These are phyloP conservation scores for Heptranchias perlo DNA, from an alignment of 2,113 vertebrate species.

Conservation along the genomic window DNA sequence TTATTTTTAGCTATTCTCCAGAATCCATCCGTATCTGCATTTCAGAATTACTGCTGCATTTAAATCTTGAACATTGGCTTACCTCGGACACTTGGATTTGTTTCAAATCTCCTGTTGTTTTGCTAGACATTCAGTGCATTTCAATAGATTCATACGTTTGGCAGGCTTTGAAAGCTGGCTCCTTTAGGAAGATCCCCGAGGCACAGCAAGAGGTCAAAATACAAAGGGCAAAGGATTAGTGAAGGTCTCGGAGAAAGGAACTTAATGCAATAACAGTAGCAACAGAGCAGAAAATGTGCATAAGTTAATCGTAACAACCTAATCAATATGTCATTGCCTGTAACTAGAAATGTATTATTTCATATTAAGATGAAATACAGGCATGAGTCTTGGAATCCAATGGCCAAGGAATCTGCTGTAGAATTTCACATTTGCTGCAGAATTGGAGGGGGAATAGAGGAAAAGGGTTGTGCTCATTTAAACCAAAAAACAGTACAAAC, in stretches of 20 bases:
- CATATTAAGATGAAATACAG: neutral
- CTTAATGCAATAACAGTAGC: neutral
- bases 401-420: neutral
- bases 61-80: conserved; percentile 27
- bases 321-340: neutral
- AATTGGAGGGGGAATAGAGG: neutral
- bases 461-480: neutral
- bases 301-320: neutral
- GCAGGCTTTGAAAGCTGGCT: conserved; percentile 19
- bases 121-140: neutral
- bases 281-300: conserved; percentile 12
- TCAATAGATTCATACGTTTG: neutral
- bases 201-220: conserved; percentile 38
- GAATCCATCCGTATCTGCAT: neutral
- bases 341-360: neutral
- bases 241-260: neutral
- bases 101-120: conserved; percentile 38
- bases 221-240: conserved; percentile 27
- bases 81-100: conserved; percentile 43
- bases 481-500: neutral
- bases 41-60: neutral
- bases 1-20: neutral
- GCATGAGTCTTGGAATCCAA: neutral
- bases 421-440: neutral
- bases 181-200: conserved; percentile 32